These are phyloP conservation scores for Eumacrocentrus americanus DNA, from an alignment of 2,888 invertebrate species.

Conservation along the genomic window DNA sequence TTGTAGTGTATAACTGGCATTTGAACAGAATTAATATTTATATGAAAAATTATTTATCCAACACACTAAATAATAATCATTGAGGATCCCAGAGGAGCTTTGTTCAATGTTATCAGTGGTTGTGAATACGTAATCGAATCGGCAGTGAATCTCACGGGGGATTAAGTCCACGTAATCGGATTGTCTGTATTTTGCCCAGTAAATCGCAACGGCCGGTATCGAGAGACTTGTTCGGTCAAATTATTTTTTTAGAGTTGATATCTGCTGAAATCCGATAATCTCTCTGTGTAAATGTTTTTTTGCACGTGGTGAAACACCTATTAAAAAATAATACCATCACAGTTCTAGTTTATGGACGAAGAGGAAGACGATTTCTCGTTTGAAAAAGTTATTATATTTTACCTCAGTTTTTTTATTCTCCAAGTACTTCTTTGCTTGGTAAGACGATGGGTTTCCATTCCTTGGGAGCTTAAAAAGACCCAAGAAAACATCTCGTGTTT, in stretches of 20 bases:
- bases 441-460: neutral
- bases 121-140: constrained; percentile 40
- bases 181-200: constrained; percentile 35
- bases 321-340: neutral
- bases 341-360: neutral
- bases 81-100: constrained; percentile 8
- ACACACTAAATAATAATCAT: constrained; percentile 22
- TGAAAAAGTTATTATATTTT: neutral
- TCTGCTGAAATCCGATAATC: neutral
- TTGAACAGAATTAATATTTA: too few species aligned
- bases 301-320: neutral
- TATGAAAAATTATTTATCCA: too few species aligned
- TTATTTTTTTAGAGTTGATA: constrained; percentile 13
- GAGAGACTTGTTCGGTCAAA: constrained; percentile 12
- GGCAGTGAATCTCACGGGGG: constrained; percentile 40
- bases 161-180: constrained; percentile 41
- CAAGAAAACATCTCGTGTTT: constrained; percentile 7
- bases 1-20: neutral
- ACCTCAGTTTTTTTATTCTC: neutral
- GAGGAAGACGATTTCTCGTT: neutral
- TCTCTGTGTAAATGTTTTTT: neutral
- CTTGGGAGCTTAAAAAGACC: neutral
- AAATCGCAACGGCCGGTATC: constrained; percentile 29
- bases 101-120: constrained; percentile 36
- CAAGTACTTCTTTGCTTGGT: neutral